Base-by-base conservation (phyloP, 23 tunicate genomes). In the Ascidia mentula region DNA sequence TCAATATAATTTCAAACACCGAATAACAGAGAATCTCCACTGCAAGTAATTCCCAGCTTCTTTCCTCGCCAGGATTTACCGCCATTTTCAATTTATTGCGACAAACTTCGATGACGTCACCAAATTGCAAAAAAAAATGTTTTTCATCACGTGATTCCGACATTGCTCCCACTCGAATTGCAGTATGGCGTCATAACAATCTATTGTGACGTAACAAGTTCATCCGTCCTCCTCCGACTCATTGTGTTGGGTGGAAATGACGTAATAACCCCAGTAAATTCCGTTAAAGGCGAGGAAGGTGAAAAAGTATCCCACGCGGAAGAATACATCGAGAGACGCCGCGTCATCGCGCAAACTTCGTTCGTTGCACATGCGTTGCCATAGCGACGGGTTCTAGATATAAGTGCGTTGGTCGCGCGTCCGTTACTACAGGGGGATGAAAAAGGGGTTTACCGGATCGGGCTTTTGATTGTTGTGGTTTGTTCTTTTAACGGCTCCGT, bases 231-330 rank as follows among this genome's bases (percentile, higher is more conserved):
- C 77, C 13, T 53, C 65, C 65, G 65, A 53, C 24, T 59, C 74
- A 0, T 78, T 77, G 69, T 88, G 92, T 37, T 71, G 73, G n/a
- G 92, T 88, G 18, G 83, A 45, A 34, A 76, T 76, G 34, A 83
- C 76, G 69, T 88, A 88, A 70, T 84, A 79, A 18, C 69, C 76
- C 97, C 97, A 92, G 74, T 92, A 92, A 9, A 69, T 65, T 36
- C 76, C 82, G 53, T 92, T 92, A 82, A 92, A 92, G 0, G 61
- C 35, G 34, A 79, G 40, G 42, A 92, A 92, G 6, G 81, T 45
- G 30, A 53, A 42, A 38, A 92, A 87, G 59, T 92, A 92, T 24
- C 73, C 40, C 20, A 78, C 77, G 0, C 97, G 85, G 74, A 92
- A 92, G 40, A 77, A 75, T 15, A 84, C 82, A 73, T 92, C 97